A percentile compares a stretch with the other conserved stretches of the same genome.
Evolutionary conservation across 53 echinoderm and acorn worm species (phyloP).

Genomic region (Mesocentrotus franciscanus): DNA sequence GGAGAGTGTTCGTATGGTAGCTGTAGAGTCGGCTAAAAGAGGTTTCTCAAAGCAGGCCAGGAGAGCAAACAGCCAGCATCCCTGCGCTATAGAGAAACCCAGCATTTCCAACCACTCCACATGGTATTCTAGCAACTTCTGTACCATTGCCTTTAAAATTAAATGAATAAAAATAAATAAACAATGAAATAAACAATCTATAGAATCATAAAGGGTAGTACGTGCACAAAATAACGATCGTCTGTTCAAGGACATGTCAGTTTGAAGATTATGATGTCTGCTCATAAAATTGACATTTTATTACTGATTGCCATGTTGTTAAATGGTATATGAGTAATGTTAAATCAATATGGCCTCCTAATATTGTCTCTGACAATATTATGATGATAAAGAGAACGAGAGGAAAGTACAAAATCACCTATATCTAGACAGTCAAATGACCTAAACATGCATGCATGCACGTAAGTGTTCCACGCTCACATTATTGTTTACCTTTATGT

Average conservation of each 20-base stretch:
- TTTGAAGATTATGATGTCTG: neutral
- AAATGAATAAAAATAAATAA: neutral
- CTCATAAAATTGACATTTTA: neutral
- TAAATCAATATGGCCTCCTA: too few relatives aligned
- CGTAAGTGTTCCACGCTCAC: too few relatives aligned
- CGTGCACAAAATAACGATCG: neutral
- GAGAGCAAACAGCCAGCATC: constrained; percentile 94
- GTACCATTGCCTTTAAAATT: constrained; percentile 76
- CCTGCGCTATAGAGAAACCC: constrained; percentile 92
- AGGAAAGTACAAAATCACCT: neutral
- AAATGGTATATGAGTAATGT: neutral
- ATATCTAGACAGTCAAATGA: too few relatives aligned
- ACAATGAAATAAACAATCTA: neutral
- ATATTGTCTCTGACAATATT: too few relatives aligned
- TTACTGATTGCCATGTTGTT: neutral
- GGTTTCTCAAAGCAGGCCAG: constrained; percentile 94
- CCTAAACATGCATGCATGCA: too few relatives aligned
- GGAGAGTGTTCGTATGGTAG: constrained; percentile 85
- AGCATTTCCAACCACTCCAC: constrained; percentile 85
- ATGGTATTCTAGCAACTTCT: constrained; percentile 89
- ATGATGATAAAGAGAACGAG: neutral
- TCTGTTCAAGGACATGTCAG: neutral
- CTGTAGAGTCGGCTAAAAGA: constrained; percentile 80
- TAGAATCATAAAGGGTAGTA: neutral
- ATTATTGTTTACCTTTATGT: too few relatives aligned